Base-by-base conservation (phyloP, 2,888 invertebrate genomes). In the Epirrhoe alternata region DNA sequence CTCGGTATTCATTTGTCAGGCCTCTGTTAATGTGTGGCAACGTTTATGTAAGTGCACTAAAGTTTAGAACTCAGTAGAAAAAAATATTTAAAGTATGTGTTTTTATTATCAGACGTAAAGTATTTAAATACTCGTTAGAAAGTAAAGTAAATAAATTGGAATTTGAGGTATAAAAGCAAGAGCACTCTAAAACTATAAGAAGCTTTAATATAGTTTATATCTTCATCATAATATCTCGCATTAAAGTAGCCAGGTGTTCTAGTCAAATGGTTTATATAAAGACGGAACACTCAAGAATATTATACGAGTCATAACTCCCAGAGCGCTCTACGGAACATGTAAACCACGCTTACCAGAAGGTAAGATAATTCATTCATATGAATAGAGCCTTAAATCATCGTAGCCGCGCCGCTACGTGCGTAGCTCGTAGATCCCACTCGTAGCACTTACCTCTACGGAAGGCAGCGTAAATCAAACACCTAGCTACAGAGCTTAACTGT, bases 401-500 rank as follows among this genome's bases (percentile, higher is more conserved):
- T 58, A 62, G 57, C 45, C 64, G 51, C 56, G 51, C 38, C 33
- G 61, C 60, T 56, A 67, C 63, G 67, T 63, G 63, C 62, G 62
- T 67, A 67, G 59, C 62, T 67, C 63, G 60, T 66, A 66, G 59
- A 59, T 66, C 50, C 62, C 16, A 58, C 58, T 66, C 62, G 62
- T 49, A 60, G 63, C 67, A 67, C 67, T 67, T 67, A 63, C 52
- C 67, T 67, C 52, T 64, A 64, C 58, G 60, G 61, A 56, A 63
- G 63, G 52, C 56, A 52, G 63, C 57, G 57, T 67, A 67, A 63
- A 67, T 67, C 67, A 64, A 64, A 64, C 52, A 60, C 42, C 67
- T 49, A 49, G 8, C 49, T 59, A 54, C 58, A 17, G 17, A 24
- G 55, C 60, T 56, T 66, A 59, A 54, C 58, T 59, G 57, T 47